A percentile compares a stretch with the other conserved stretches of the same genome.
Conservation (phyloP, 2,888 invertebrate species). For the Hoplodrina blanda region DNA sequence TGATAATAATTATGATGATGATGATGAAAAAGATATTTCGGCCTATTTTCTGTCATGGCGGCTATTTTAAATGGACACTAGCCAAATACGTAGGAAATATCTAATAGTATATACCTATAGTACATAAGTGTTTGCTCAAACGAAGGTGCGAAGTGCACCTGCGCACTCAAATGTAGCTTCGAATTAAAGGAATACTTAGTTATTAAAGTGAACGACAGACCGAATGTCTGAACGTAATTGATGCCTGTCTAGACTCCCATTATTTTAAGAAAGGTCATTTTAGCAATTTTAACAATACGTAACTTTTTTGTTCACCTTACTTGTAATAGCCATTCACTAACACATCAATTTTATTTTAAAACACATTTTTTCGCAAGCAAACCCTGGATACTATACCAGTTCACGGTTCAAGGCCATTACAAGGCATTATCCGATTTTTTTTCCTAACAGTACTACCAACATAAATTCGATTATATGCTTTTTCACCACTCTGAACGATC, state of each 20-base stretch:
- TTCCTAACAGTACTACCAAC: slow-evolving; percentile 79
- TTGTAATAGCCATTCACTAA: neutral
- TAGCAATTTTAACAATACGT: no score
- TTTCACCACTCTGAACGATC: slow-evolving; percentile 89
- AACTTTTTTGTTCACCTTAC: slow-evolving; percentile 3
- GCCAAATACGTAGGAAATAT: no score
- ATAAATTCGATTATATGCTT: slow-evolving; percentile 89
- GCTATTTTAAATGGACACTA: no score
- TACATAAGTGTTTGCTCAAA: no score
- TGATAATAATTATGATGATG: no score
- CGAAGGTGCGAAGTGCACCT: no score
- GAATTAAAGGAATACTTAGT: neutral
- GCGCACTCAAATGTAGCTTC: no score
- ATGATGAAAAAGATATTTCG: no score
- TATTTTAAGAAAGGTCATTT: neutral
- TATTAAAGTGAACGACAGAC: neutral
- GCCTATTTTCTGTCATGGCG: no score
- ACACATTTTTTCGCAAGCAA: neutral
- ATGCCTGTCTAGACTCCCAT: no score
- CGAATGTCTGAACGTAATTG: neutral
- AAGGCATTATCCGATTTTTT: slow-evolving; percentile 60
- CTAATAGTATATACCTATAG: no score
- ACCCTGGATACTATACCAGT: slow-evolving; percentile 13
- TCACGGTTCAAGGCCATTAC: slow-evolving; percentile 76
- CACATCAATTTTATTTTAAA: neutral